Conservation (phyloP, 2,888 invertebrate genomes). For the Cosmia pyralina region DNA sequence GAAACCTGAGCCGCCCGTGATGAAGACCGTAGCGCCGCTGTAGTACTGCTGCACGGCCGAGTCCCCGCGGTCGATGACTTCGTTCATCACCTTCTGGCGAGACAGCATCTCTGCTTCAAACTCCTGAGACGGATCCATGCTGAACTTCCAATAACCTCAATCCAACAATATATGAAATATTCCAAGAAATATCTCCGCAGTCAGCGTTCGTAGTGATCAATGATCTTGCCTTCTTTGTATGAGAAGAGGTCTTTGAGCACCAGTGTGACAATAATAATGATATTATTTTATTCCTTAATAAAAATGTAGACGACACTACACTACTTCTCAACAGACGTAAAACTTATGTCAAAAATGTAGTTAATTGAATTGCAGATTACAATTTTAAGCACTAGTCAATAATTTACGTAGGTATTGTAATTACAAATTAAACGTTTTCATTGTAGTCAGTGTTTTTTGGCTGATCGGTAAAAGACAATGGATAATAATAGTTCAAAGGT, state of each 20-base stretch:
- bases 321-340: too few relatives aligned
- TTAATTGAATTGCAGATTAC: not conserved
- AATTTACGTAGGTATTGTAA: too few relatives aligned
- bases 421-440: not conserved
- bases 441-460: not conserved
- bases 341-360: too few relatives aligned
- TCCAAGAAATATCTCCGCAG: not conserved
- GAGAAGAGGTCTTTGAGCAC: fast-evolving
- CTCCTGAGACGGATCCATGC: constrained; percentile 7
- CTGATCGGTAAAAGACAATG: not conserved
- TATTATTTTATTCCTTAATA: not conserved
- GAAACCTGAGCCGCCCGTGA: constrained; percentile 96
- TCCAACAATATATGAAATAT: not conserved
- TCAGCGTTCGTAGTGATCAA: too few relatives aligned
- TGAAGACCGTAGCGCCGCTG: constrained; percentile 89
- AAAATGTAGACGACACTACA: not conserved
- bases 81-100: constrained; percentile 35
- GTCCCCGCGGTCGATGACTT: constrained; percentile 34
- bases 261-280: too few relatives aligned
- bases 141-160: not conserved
- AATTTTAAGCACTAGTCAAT: too few relatives aligned
- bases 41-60: constrained; percentile 87
- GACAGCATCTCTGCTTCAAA: constrained; percentile 26
- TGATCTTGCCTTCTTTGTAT: too few relatives aligned
- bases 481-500: not conserved